A percentile compares a stretch with the other conserved stretches of the same genome.
These are phyloP conservation scores for Adelges cooleyi DNA, from an alignment of 1,140 invertebrate species.

Conservation along the genomic window DNA sequence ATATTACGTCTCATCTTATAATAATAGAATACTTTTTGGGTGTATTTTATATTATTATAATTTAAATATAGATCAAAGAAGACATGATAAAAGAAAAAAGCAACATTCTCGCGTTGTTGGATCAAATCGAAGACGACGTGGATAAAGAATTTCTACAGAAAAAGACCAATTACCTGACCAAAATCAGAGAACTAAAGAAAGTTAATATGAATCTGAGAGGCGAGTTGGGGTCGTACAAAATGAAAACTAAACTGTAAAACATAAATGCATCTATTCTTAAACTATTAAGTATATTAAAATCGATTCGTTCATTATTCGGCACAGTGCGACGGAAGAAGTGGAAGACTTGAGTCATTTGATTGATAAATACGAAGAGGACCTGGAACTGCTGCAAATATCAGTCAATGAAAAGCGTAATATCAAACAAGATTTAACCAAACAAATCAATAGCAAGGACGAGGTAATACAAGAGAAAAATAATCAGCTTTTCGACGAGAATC, in stretches of 20 bases:
- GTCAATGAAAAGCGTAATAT: constrained; percentile 59
- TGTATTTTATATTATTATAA: too few species aligned
- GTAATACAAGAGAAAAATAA: constrained; percentile 76
- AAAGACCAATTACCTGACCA: too few species aligned
- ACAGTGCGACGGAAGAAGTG: constrained; percentile 50
- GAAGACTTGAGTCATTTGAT: constrained; percentile 59
- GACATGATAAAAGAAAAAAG: neutral
- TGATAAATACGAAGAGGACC: constrained; percentile 48
- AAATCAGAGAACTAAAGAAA: too few species aligned
- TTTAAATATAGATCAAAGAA: neutral
- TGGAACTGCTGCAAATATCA: constrained; percentile 51
- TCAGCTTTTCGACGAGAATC: constrained; percentile 66
- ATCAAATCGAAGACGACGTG: neutral
- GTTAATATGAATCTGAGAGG: too few species aligned
- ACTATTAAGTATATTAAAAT: neutral
- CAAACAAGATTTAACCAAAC: constrained; percentile 60
- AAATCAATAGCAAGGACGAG: constrained; percentile 62
- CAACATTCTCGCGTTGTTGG: neutral
- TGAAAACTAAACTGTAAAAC: neutral
- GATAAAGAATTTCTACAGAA: neutral
- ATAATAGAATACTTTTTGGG: too few species aligned
- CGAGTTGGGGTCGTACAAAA: too few species aligned
- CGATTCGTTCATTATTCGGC: neutral
- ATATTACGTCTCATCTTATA: too few species aligned
- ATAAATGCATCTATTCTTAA: neutral